A percentile compares a stretch with the other conserved stretches of the same genome.
phyloP scores from a whole-genome alignment of 2,113 vertebrate species.

The Chamaetylas fuelleborni region DNA sequence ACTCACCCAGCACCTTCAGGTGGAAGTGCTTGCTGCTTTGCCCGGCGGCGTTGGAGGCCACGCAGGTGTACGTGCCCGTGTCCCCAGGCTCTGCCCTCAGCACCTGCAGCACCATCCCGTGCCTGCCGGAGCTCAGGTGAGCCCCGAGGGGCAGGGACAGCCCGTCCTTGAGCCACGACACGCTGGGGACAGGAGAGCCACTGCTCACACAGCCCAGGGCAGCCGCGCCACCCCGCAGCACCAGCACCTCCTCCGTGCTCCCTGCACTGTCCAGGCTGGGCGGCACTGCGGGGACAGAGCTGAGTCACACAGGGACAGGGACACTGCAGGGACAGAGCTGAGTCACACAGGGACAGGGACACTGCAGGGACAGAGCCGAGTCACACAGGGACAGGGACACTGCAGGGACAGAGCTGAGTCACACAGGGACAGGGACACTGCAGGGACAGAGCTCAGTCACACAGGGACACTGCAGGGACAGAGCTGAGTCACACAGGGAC shows the following conservation, averaged over 20 bases:
- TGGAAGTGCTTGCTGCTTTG: constrained; percentile 85
- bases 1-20: constrained; percentile 88
- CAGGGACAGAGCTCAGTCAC: not conserved
- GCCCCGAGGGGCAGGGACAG: constrained; percentile 45
- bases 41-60: constrained; percentile 86
- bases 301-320: not conserved
- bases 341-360: not conserved
- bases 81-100: constrained; percentile 67
- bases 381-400: not conserved
- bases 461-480: not conserved
- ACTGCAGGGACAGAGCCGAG: not conserved
- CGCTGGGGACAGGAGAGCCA: constrained; percentile 81
- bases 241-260: constrained; percentile 82
- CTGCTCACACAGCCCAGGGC: constrained; percentile 81
- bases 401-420: not conserved
- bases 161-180: constrained; percentile 88
- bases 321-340: not conserved
- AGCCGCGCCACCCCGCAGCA: constrained; percentile 77
- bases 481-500: not conserved
- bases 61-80: constrained; percentile 84
- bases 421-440: not conserved
- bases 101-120: constrained; percentile 83
- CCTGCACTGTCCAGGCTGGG: constrained; percentile 85
- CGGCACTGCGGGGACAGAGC: constrained; percentile 73
- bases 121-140: constrained; percentile 65